Conservation (phyloP, 1,140 invertebrate species). For the Drosophila bocqueti region DNA sequence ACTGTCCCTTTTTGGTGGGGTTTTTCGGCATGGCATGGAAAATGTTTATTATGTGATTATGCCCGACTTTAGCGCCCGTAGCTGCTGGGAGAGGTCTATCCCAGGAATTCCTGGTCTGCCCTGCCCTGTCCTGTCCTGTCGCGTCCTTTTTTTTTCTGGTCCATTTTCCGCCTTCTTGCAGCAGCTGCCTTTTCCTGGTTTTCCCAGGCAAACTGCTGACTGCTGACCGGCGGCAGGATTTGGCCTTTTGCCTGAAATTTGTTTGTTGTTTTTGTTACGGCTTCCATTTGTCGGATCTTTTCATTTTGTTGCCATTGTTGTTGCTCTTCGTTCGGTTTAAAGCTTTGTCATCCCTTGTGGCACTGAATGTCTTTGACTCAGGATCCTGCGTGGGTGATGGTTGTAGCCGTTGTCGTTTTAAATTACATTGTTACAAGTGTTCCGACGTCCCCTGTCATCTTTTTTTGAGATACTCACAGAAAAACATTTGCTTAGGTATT, state of each 20-base stretch:
- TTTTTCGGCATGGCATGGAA: slow-evolving; percentile 31
- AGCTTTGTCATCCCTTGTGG: slow-evolving; percentile 38
- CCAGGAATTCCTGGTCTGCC: slow-evolving; percentile 37
- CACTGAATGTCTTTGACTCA: slow-evolving; percentile 50
- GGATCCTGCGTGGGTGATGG: slow-evolving; percentile 52
- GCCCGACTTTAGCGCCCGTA: slow-evolving; percentile 67
- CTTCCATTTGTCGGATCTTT: slow-evolving; percentile 11
- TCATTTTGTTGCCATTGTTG: slow-evolving; percentile 4
- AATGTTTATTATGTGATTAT: slow-evolving; percentile 83
- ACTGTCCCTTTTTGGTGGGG: slow-evolving; percentile 31
- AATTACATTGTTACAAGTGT: slow-evolving; percentile 77
- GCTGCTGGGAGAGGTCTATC: slow-evolving; percentile 28
- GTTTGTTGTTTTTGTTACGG: slow-evolving; percentile 59
- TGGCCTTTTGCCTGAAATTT: slow-evolving; percentile 60
- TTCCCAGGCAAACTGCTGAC: slow-evolving; percentile 8
- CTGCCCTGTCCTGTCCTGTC: slow-evolving; percentile 17
- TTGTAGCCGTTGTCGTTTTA: slow-evolving; percentile 48
- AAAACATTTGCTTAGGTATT: neutral
- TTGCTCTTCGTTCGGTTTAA: slow-evolving; percentile 31
- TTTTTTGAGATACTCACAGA: neutral
- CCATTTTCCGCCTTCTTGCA: slow-evolving; percentile 10
- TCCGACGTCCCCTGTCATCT: slow-evolving; percentile 8
- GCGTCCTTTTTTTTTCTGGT: slow-evolving; percentile 36
- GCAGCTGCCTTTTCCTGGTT: slow-evolving; percentile 12
- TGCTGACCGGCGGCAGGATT: slow-evolving; percentile 63